Conservation (phyloP, 2,113 vertebrate genomes). For the Xiphophorus hellerii region DNA sequence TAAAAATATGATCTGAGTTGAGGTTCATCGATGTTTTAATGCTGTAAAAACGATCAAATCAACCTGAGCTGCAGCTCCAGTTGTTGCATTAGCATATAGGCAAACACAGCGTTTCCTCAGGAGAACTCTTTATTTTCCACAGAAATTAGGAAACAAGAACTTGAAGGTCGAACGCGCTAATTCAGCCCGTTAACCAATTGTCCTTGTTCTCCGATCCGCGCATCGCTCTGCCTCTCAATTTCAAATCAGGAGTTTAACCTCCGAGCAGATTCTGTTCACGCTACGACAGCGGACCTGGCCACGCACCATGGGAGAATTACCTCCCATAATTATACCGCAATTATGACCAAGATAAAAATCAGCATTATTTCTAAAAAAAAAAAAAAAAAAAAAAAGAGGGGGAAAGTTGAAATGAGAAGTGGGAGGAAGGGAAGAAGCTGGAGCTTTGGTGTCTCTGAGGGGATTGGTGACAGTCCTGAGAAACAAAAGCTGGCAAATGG, state of each 20-base stretch:
- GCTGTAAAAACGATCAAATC: background rate
- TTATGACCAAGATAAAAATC: slow-evolving; percentile 77
- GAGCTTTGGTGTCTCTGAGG: slow-evolving; percentile 73
- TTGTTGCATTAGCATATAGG: background rate
- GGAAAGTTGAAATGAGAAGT: slow-evolving; percentile 72
- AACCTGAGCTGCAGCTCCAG: background rate
- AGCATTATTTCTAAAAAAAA: slow-evolving; percentile 70
- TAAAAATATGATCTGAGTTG: too few species aligned
- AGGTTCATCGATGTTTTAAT: background rate
- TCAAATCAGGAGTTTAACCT: slow-evolving; percentile 69
- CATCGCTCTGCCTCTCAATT: slow-evolving; percentile 64
- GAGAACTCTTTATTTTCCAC: slow-evolving; percentile 6
- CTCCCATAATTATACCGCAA: slow-evolving; percentile 80
- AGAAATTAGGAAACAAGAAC: background rate
- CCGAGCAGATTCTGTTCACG: slow-evolving; percentile 70
- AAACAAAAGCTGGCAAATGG: slow-evolving; percentile 73
- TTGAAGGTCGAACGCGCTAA: slow-evolving; percentile 40
- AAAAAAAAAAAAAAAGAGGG: background rate
- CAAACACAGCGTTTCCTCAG: background rate
- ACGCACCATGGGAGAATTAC: slow-evolving; percentile 71
- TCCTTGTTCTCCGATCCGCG: slow-evolving; percentile 25
- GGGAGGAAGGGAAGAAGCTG: slow-evolving; percentile 56
- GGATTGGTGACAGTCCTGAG: slow-evolving; percentile 68
- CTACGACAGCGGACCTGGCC: slow-evolving; percentile 56
- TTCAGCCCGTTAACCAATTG: slow-evolving; percentile 25